Evolutionary conservation across 2,797 vertebrate species (phyloP).

Genomic region (Novumbra hubbsi): DNA sequence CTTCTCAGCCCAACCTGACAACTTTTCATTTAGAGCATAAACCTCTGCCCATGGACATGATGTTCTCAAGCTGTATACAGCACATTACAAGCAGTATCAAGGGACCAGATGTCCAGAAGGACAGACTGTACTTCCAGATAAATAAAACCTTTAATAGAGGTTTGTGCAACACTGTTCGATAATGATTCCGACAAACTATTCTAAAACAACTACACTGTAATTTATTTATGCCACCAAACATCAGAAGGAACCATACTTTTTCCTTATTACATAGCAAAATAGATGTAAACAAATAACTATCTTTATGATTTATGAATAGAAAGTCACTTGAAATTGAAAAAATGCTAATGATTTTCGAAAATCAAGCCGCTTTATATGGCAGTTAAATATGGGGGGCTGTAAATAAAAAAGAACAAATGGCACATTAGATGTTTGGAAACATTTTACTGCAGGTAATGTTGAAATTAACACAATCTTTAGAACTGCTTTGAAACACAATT

Average conservation of each 20-base stretch:
- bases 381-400: too few species aligned
- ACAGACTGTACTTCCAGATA: conserved; percentile 12
- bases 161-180: background rate
- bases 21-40: conserved; percentile 6
- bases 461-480: too few species aligned
- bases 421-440: too few species aligned
- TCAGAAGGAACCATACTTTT: background rate
- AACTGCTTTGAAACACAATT: too few species aligned
- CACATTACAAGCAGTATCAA: conserved; percentile 19
- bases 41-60: conserved; percentile 15
- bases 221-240: background rate
- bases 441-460: too few species aligned
- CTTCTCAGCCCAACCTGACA: background rate
- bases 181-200: background rate
- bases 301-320: background rate
- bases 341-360: too few species aligned
- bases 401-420: too few species aligned
- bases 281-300: background rate
- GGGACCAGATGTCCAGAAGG: conserved; percentile 23
- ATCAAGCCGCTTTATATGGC: too few species aligned
- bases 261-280: background rate
- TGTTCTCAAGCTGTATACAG: conserved; percentile 8
- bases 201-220: background rate
- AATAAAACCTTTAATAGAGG: conserved; percentile 29
- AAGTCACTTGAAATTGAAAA: too few species aligned